A percentile compares a stretch with the other conserved stretches of the same genome.
These are phyloP conservation scores for Helostoma temminkii DNA, from an alignment of 2,797 vertebrate genomes.

Conservation along the genomic window DNA sequence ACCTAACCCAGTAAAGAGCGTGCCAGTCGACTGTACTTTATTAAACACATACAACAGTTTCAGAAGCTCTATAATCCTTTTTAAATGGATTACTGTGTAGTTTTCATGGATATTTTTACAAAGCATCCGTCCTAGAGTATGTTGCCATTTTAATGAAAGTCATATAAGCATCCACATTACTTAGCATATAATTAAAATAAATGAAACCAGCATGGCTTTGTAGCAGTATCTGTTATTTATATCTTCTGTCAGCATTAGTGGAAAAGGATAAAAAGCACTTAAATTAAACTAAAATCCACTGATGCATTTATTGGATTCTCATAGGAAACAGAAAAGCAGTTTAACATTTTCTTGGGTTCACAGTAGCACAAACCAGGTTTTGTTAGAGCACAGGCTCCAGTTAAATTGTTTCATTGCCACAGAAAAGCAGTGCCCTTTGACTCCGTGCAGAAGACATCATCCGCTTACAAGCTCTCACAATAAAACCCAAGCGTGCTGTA, in stretches of 20 bases:
- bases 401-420: conserved; percentile 81
- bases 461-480: conserved; percentile 77
- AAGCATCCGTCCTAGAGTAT: conserved; percentile 27
- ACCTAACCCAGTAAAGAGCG: conserved; percentile 45
- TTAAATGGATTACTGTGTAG: conserved; percentile 29
- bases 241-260: conserved; percentile 55
- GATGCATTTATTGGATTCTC: conserved; percentile 72
- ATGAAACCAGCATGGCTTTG: conserved; percentile 51
- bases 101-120: conserved; percentile 45
- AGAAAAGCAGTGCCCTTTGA: conserved; percentile 80
- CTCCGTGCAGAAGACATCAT: conserved; percentile 78
- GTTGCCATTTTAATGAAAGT: conserved; percentile 52
- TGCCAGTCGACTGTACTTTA: conserved; percentile 43
- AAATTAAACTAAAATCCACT: conserved; percentile 63
- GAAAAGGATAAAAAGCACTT: conserved; percentile 53
- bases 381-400: conserved; percentile 64
- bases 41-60: conserved; percentile 64
- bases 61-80: conserved; percentile 50
- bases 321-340: conserved; percentile 43
- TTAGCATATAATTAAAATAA: conserved; percentile 60
- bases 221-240: conserved; percentile 45
- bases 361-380: conserved; percentile 57
- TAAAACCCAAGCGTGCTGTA: conserved; percentile 77
- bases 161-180: conserved; percentile 44
- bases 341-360: conserved; percentile 46